These are phyloP conservation scores for Halcyon chelicuti DNA, from an alignment of 2,797 vertebrate species.

Conservation along the genomic window DNA sequence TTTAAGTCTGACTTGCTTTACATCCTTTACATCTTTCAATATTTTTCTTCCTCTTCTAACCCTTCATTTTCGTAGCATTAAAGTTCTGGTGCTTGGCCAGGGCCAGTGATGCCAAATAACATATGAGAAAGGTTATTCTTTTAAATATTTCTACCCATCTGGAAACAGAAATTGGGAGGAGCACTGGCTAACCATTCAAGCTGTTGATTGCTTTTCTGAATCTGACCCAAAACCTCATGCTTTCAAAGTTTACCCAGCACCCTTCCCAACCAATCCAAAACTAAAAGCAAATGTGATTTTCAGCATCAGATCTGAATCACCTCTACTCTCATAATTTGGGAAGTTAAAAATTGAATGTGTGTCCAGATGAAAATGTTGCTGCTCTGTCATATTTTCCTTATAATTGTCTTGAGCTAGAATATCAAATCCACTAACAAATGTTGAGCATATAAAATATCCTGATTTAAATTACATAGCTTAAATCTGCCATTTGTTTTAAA, in stretches of 20 bases:
- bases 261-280: not conserved
- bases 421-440: not conserved
- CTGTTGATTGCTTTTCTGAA: constrained; percentile 18
- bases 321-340: not conserved
- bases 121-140: not conserved
- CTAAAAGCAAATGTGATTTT: not conserved
- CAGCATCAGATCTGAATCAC: not conserved
- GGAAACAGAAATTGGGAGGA: constrained; percentile 18
- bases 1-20: not conserved
- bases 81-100: not conserved
- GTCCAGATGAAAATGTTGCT: not conserved
- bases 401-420: not conserved
- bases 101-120: not conserved
- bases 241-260: not conserved
- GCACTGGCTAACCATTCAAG: not conserved
- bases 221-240: not conserved
- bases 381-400: not conserved
- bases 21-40: not conserved
- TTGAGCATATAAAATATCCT: not conserved
- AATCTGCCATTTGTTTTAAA: not conserved
- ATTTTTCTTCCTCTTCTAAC: not conserved
- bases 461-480: not conserved
- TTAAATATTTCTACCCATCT: constrained; percentile 27
- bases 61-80: not conserved
- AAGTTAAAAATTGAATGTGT: not conserved